Conservation (phyloP, 2,797 vertebrate species). For the Phoebastria nigripes region DNA sequence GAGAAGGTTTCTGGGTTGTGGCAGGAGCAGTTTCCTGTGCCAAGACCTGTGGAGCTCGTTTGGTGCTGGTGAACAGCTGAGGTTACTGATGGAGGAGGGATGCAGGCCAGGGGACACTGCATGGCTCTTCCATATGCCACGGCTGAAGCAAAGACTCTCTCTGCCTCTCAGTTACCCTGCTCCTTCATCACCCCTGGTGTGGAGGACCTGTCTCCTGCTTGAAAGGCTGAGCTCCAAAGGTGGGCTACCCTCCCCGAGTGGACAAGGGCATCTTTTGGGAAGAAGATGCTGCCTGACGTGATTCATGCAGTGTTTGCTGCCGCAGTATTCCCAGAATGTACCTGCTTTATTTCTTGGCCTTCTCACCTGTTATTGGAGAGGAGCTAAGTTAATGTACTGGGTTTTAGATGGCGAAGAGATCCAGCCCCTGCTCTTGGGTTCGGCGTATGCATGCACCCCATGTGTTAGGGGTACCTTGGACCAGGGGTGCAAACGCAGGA, state of each 20-base stretch:
- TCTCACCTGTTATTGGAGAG: not conserved
- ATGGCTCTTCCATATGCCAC: not conserved
- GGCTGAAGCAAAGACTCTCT: not conserved
- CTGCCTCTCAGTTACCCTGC: not conserved
- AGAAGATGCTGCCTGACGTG: accelerated
- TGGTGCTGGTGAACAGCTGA: not conserved
- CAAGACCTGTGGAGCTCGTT: not conserved
- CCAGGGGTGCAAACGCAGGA: not conserved
- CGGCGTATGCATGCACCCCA: accelerated
- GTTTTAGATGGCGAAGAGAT: not conserved
- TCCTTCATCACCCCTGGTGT: not conserved
- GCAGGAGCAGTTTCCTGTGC: not conserved
- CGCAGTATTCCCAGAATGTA: not conserved
- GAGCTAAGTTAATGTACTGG: not conserved
- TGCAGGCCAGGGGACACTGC: accelerated
- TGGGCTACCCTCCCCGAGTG: not conserved
- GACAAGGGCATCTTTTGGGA: accelerated
- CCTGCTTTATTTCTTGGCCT: constrained; percentile 56
- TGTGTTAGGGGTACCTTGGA: not conserved
- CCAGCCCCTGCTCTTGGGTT: not conserved
- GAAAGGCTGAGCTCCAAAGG: not conserved
- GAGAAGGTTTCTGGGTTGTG: not conserved
- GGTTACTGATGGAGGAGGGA: not conserved
- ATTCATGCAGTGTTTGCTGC: constrained; percentile 26
- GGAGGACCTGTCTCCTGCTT: not conserved